Evolutionary conservation across 2,797 vertebrate species (phyloP), one percentile per base, ranked within the genome.

Genomic region (Basileuterus tristriatus): DNA sequence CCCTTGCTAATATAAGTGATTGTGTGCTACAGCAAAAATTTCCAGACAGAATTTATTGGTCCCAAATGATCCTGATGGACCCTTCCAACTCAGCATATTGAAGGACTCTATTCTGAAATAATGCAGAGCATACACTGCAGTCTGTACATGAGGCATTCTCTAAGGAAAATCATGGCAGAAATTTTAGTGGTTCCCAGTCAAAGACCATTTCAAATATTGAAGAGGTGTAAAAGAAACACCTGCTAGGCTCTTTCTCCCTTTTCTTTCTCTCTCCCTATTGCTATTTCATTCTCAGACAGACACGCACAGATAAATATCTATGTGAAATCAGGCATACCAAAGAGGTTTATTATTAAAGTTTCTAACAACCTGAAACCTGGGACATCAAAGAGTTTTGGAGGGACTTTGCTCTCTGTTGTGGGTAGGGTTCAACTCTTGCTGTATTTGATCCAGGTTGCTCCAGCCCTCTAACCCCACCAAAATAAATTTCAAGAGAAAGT

Each of bases 11-110:
- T 15, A 8, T 9, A 60, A 29, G 8, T 30, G 18, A 58, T 23
- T 0, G 0, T 43, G 13, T 62, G 23, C 36, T 9, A 24, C 1
- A 64, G 41, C 17, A 82, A 59, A 91, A 60, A 23, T 8, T 39
- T 62, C n/a, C 12, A 18, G 20, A 21, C 8, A 60, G 34, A 12
- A 16, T 49, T 71, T 49, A 18, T 22, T 32, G 11, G 41, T 16
- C 19, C 16, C 1, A 1, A 1, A 3, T n/a, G 16, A 47, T 22
- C 30, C 34, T 18, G 9, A 32, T 22, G 14, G 56, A 30, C 17
- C 49, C 34, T 63, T 32, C 26, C 64, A 70, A 21, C 41, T 41
- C 17, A 55, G 49, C 36, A 55, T 11, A 26, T 27, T 55, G 17
- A 17, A 26, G 30, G 29, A 55, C 30, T 63, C 49, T 22, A 2